These are phyloP conservation scores for Drosophila novamexicana DNA, from an alignment of 1,140 invertebrate genomes.

Conservation along the genomic window DNA sequence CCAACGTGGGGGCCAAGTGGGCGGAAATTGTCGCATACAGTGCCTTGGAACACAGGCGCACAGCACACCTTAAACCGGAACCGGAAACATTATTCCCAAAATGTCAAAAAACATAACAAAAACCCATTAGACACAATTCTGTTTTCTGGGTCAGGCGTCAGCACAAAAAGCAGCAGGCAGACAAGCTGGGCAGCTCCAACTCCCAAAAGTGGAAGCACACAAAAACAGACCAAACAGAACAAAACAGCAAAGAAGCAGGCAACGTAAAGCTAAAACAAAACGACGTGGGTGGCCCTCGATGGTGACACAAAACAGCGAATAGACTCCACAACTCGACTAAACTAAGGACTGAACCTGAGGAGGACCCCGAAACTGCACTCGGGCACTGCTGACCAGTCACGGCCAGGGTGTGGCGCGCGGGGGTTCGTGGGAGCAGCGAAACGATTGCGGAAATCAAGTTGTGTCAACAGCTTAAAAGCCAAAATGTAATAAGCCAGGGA, in stretches of 20 bases:
- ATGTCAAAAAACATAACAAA: slow-evolving; percentile 82
- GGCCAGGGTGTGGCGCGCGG: background rate
- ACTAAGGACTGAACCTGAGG: slow-evolving; percentile 39
- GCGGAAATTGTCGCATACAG: slow-evolving; percentile 75
- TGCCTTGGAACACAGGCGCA: slow-evolving; percentile 27
- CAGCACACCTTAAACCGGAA: slow-evolving; percentile 80
- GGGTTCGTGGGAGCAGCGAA: slow-evolving; percentile 14
- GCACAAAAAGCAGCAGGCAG: slow-evolving; percentile 34
- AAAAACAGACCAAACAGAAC: slow-evolving; percentile 37
- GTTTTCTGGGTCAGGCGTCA: slow-evolving; percentile 72
- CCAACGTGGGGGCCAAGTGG: slow-evolving; percentile 1
- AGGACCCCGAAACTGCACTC: slow-evolving; percentile 7
- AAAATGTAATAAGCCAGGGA: slow-evolving; percentile 83
- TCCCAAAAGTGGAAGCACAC: slow-evolving; percentile 67
- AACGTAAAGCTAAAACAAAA: slow-evolving; percentile 61
- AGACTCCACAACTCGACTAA: slow-evolving; percentile 39
- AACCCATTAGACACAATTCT: slow-evolving; percentile 78
- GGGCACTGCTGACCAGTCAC: slow-evolving; percentile 43
- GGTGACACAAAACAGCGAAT: slow-evolving; percentile 40
- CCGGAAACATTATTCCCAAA: slow-evolving; percentile 81
- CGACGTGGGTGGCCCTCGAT: slow-evolving; percentile 46
- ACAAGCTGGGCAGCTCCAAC: slow-evolving; percentile 25
- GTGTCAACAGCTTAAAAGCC: slow-evolving; percentile 83
- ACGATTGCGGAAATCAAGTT: slow-evolving; percentile 77
- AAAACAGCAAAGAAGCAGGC: background rate